These are phyloP conservation scores for Cheilinus undulatus DNA, from an alignment of 2,113 vertebrate genomes.

Conservation along the genomic window DNA sequence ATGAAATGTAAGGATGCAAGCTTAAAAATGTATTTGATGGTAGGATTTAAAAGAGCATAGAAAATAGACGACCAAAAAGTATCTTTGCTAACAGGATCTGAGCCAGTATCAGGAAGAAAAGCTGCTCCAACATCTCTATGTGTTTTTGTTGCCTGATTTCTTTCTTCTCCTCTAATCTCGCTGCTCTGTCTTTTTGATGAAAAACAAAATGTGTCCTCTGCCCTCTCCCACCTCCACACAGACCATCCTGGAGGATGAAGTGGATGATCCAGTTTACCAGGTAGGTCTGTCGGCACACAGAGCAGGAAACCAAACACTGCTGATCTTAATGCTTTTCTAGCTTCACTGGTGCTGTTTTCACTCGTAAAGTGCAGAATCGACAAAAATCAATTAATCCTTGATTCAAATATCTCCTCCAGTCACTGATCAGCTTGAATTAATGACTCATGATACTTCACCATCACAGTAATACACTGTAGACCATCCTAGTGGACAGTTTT, in stretches of 20 bases:
- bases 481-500: conserved; percentile 73
- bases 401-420: conserved; percentile 51
- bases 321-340: conserved; percentile 32
- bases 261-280: conserved; percentile 99
- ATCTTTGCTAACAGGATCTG: no score
- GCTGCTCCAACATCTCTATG: not conserved
- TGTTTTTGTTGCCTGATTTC: not conserved
- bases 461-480: conserved; percentile 74
- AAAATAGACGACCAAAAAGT: no score
- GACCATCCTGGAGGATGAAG: conserved; percentile 99
- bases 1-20: no score
- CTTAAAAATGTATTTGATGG: no score
- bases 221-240: conserved; percentile 82
- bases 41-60: no score
- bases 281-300: conserved; percentile 85
- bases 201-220: conserved; percentile 77
- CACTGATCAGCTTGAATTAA: conserved; percentile 72
- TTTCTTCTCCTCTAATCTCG: conserved; percentile 21
- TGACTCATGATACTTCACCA: conserved; percentile 75
- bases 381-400: conserved; percentile 21
- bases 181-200: conserved; percentile 28
- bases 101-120: no score
- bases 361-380: conserved; percentile 30
- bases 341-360: conserved; percentile 54
- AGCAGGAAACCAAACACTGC: conserved; percentile 12